Evolutionary conservation across 2,113 vertebrate species (phyloP), one percentile per base, ranked within the genome.

Genomic region (Pelodiscus sinensis): DNA sequence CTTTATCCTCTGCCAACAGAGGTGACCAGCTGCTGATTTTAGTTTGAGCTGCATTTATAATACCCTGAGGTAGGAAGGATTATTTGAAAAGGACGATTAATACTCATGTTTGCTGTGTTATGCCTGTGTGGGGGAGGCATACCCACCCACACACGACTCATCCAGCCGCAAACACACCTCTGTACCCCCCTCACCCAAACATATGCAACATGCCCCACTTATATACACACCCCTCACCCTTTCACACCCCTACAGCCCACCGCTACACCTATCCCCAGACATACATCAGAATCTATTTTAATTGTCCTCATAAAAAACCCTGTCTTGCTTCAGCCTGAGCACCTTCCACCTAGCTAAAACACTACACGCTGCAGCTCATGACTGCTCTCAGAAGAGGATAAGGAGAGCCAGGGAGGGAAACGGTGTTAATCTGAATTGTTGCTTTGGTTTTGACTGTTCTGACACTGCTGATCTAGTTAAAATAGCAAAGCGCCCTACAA

Each of bases 231-330:
- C 52, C 44, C 31, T 56, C 8, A 44, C 84, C 27, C 38, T 51
- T n/a, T 3, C 50, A 29, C 85, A 58, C 9, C 14, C 21, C 58
- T 75, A 9, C 0, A 0, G n/a, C 21, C 3, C 62, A 5, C 16
- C 1, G 16, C 56, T 71, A 35, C 31, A 38, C 65, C 81, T 60
- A 62, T 0, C 29, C 14, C 6, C 8, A 7, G 2, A 14, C 4
- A 0, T 9, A 3, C 51, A 6, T 75, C 55, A 27, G 0, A 82
- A 7, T 71, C 0, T 35, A 11, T 29, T 2, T 0, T 15, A 13
- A 82, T 18, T 50, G 0, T 84, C 56, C 75, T 1, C 19, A 0
- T 56, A 4, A 51, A 88, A 75, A 29, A 51, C 38, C 38, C 38
- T 15, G 35, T 77, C 73, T 50, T 25, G 3, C 24, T 50, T 71